phyloP scores from a whole-genome alignment of 2,797 vertebrate species.

The Yasuhikotakia modesta region DNA sequence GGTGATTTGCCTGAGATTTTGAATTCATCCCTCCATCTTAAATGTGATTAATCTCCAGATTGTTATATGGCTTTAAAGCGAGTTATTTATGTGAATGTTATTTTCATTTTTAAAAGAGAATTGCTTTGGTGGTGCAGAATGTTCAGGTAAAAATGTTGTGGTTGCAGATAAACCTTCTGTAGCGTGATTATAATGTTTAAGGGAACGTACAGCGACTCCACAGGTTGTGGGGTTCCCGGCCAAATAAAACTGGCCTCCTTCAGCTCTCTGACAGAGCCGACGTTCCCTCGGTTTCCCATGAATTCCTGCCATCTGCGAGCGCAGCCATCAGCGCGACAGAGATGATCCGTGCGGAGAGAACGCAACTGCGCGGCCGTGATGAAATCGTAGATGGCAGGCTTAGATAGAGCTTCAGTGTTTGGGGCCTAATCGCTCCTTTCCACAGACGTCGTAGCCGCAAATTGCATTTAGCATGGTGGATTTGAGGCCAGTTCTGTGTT shows the following conservation, averaged over 20 bases:
- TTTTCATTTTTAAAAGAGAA: too few relatives aligned
- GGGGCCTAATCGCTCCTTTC: conserved; percentile 54
- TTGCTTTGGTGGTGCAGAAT: background rate
- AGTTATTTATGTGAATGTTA: too few relatives aligned
- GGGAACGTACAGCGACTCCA: conserved; percentile 36
- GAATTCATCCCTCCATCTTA: too few relatives aligned
- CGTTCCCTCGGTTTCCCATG: conserved; percentile 69
- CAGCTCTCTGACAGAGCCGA: conserved; percentile 43
- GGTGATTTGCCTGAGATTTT: too few relatives aligned
- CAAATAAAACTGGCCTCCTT: conserved; percentile 54
- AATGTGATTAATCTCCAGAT: too few relatives aligned
- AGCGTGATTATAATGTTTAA: background rate
- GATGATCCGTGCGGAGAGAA: conserved; percentile 60
- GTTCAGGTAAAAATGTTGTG: background rate
- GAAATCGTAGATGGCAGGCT: conserved; percentile 71
- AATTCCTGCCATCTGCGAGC: conserved; percentile 63
- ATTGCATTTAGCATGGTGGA: conserved; percentile 47
- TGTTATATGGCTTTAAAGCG: too few relatives aligned
- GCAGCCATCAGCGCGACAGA: conserved; percentile 54
- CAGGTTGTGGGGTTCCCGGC: conserved; percentile 56
- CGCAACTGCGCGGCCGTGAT: conserved; percentile 65
- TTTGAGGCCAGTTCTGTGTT: conserved; percentile 34
- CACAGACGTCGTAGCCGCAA: conserved; percentile 46
- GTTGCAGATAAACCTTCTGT: background rate
- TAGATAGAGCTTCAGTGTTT: conserved; percentile 59